Conservation (phyloP, 2,113 vertebrate genomes). For the Oenanthe melanoleuca region DNA sequence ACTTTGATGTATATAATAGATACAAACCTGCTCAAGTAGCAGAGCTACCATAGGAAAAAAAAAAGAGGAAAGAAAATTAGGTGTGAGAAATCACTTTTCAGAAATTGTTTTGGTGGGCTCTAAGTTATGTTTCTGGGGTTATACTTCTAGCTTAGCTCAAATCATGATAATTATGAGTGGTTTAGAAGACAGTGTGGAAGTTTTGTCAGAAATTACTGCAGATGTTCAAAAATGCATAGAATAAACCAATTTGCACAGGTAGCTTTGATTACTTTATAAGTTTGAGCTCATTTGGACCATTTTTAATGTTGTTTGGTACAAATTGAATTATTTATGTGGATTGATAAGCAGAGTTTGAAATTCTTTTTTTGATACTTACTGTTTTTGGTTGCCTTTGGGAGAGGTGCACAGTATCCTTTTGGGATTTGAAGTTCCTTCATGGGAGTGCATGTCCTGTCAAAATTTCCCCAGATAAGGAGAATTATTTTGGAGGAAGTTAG, state of each 20-base stretch:
- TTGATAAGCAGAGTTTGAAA: not conserved
- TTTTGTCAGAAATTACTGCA: not conserved
- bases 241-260: not conserved
- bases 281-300: not conserved
- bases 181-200: not conserved
- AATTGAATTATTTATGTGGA: not conserved
- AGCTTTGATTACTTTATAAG: not conserved
- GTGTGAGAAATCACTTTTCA: not conserved
- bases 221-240: not conserved
- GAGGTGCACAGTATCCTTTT: not conserved
- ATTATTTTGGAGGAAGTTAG: not conserved
- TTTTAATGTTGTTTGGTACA: not conserved
- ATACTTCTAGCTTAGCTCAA: not conserved
- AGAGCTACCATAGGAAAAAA: not conserved
- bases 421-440: not conserved
- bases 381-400: not conserved
- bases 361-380: not conserved
- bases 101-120: not conserved
- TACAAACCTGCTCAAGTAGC: not conserved
- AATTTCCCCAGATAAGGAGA: not conserved
- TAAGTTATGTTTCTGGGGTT: not conserved
- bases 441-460: not conserved
- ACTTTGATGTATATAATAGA: not conserved
- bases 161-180: not conserved
- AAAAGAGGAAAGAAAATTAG: not conserved